phyloP scores from a whole-genome alignment of 2,797 vertebrate species.

The Emys orbicularis region DNA sequence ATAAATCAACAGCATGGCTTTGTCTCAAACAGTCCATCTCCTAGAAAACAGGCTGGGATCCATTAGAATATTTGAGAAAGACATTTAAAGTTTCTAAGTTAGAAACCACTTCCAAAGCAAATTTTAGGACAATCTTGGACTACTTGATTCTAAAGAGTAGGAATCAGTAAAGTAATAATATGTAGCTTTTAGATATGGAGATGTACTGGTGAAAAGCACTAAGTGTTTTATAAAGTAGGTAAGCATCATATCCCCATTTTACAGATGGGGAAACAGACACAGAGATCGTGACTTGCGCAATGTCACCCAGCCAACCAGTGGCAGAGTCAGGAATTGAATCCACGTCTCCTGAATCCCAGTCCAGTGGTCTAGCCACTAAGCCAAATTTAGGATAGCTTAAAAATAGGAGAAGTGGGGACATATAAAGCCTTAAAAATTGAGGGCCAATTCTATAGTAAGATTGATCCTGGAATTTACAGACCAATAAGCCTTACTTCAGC shows the following conservation, averaged over 20 bases:
- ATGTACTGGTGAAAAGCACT: neutral
- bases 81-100: neutral
- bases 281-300: neutral
- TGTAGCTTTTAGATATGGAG: neutral
- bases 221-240: neutral
- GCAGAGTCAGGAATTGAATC: neutral
- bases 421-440: neutral
- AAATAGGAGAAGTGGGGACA: neutral
- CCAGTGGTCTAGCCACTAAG: neutral
- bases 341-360: neutral
- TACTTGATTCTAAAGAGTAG: neutral
- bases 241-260: neutral
- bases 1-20: neutral
- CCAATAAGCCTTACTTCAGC: neutral
- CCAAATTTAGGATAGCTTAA: neutral
- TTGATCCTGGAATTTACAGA: neutral
- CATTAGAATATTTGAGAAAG: neutral
- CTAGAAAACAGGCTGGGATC: neutral
- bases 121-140: neutral
- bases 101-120: neutral
- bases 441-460: neutral
- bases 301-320: neutral
- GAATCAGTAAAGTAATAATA: neutral
- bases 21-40: neutral
- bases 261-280: neutral